phyloP scores from a whole-genome alignment of 2,113 vertebrate species.

The Microtus ochrogaster region DNA sequence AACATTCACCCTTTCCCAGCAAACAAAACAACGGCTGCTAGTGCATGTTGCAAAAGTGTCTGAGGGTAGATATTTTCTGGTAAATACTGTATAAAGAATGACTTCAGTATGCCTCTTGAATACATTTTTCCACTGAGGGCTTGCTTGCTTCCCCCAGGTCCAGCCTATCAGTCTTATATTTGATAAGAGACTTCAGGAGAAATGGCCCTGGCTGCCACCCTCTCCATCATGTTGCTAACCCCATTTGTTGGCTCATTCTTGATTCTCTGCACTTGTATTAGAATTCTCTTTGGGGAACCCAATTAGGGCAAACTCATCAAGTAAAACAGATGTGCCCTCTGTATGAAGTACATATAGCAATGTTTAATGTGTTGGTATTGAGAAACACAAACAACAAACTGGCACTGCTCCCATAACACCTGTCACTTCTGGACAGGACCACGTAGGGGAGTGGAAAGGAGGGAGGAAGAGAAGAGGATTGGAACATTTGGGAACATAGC shows the following conservation, averaged over 20 bases:
- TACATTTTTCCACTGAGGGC: slow-evolving; percentile 47
- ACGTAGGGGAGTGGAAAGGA: background rate
- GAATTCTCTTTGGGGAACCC: slow-evolving; percentile 59
- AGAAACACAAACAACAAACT: slow-evolving; percentile 9
- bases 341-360: slow-evolving; percentile 11
- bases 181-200: slow-evolving; percentile 46
- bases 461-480: background rate
- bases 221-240: slow-evolving; percentile 38
- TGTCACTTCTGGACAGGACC: slow-evolving; percentile 61
- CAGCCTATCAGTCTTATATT: slow-evolving; percentile 51
- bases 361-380: slow-evolving; percentile 29
- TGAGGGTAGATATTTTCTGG: background rate
- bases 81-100: slow-evolving; percentile 41
- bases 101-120: slow-evolving; percentile 50
- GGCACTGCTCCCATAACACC: background rate
- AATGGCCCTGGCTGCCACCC: background rate
- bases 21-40: slow-evolving; percentile 12
- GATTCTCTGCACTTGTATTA: slow-evolving; percentile 48
- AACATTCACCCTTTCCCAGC: background rate
- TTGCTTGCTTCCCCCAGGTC: background rate
- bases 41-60: slow-evolving; percentile 39
- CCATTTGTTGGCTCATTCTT: slow-evolving; percentile 60
- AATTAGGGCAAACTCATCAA: slow-evolving; percentile 58
- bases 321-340: slow-evolving; percentile 63
- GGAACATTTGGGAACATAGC: slow-evolving; percentile 44